These are phyloP conservation scores for Platichthys stellatus DNA, from an alignment of 2,113 vertebrate genomes.

Conservation along the genomic window DNA sequence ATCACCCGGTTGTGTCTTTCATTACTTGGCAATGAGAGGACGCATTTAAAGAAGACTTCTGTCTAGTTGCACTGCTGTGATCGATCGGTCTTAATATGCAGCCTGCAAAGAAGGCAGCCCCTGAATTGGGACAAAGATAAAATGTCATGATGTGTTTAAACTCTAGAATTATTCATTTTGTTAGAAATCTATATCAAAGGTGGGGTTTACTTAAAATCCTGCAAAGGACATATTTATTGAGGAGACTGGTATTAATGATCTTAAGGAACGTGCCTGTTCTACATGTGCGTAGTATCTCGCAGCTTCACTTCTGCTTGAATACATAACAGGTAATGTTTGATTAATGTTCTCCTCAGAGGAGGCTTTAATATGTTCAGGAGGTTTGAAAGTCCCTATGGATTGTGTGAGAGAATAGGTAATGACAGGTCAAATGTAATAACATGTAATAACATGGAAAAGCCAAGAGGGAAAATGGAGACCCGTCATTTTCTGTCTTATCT, in stretches of 20 bases:
- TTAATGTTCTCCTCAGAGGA: neutral
- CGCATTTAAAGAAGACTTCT: too few relatives aligned
- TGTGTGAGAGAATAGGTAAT: neutral
- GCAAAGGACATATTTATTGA: neutral
- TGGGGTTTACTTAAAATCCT: neutral
- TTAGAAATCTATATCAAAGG: neutral
- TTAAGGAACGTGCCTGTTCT: neutral
- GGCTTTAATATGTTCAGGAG: neutral
- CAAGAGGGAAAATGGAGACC: neutral
- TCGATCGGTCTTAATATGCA: too few relatives aligned
- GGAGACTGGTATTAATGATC: neutral
- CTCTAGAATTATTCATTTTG: too few relatives aligned
- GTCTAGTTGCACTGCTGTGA: too few relatives aligned
- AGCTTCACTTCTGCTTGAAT: neutral
- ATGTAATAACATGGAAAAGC: neutral
- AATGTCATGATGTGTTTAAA: too few relatives aligned
- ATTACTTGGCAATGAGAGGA: too few relatives aligned
- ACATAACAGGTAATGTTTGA: neutral
- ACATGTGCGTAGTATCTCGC: neutral
- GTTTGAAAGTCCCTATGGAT: constrained; percentile 9
- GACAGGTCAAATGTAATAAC: neutral
- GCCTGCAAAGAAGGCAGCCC: too few relatives aligned
- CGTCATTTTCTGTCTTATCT: constrained; percentile 3
- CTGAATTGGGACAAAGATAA: too few relatives aligned
- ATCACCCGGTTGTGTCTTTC: too few relatives aligned